Evolutionary conservation across 2,113 vertebrate species (phyloP).

Genomic region (Aptenodytes forsteri): DNA sequence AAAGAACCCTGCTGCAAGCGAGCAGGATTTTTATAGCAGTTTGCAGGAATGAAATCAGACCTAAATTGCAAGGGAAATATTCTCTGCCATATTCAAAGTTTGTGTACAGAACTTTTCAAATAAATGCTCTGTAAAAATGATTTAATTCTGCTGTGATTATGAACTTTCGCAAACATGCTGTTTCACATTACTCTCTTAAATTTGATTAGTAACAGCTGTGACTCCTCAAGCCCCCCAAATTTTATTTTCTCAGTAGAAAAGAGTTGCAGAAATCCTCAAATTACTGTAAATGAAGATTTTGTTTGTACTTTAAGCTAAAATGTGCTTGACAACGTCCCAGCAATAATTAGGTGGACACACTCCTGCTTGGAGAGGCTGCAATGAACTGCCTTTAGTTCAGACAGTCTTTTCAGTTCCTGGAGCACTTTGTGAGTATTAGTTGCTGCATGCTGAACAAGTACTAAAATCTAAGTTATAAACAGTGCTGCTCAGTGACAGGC

Average conservation of each 20-base stretch:
- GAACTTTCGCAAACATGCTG: background rate
- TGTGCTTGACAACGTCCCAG: background rate
- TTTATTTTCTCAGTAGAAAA: background rate
- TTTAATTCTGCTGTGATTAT: conserved; percentile 33
- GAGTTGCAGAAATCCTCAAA: background rate
- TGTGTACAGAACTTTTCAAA: conserved; percentile 31
- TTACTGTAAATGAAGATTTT: background rate
- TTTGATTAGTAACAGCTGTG: conserved; percentile 2
- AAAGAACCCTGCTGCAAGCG: background rate
- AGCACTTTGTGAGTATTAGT: background rate
- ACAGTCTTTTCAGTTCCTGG: background rate
- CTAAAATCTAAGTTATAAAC: background rate
- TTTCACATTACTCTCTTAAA: conserved; percentile 11
- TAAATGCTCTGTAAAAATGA: conserved; percentile 54
- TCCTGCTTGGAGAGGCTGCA: background rate
- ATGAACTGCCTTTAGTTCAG: conserved; percentile 1
- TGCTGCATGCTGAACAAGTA: background rate
- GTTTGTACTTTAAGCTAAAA: conserved; percentile 8
- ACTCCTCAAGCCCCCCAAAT: background rate
- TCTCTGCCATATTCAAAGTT: conserved; percentile 19
- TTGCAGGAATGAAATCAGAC: conserved; percentile 36
- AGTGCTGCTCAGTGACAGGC: conserved; percentile 40
- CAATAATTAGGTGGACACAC: background rate
- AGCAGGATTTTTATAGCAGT: background rate
- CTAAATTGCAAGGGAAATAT: conserved; percentile 9